Percentiles rank a stretch among this genome's conserved stretches.
These are phyloP conservation scores for Drosophila falleni DNA, from an alignment of 2,888 invertebrate genomes.

Conservation along the genomic window DNA sequence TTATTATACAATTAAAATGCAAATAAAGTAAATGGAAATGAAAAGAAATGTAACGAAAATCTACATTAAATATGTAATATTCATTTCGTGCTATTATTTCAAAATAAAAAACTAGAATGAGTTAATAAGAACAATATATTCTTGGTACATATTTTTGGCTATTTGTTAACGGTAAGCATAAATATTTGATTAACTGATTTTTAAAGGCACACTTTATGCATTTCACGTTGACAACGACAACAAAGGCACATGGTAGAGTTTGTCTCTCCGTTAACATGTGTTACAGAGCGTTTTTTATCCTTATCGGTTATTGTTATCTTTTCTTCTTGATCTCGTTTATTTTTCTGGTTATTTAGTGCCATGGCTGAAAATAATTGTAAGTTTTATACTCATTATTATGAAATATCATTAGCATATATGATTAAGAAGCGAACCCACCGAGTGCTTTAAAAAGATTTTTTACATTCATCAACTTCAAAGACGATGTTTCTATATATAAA, in stretches of 20 bases:
- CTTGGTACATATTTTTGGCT: neutral
- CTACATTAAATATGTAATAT: slow-evolving; percentile 51
- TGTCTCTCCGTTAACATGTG: too few species aligned
- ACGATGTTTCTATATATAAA: slow-evolving; percentile 46
- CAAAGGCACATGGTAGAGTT: neutral
- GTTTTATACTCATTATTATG: neutral
- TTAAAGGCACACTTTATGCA: too few species aligned
- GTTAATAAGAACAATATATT: slow-evolving; percentile 30
- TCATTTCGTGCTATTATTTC: slow-evolving; percentile 64
- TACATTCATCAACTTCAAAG: slow-evolving; percentile 11
- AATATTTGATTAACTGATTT: too few species aligned
- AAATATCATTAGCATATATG: too few species aligned
- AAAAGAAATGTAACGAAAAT: slow-evolving; percentile 50
- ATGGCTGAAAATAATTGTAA: slow-evolving; percentile 23
- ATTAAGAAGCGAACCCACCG: slow-evolving; percentile 21
- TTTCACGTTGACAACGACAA: neutral
- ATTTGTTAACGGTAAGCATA: neutral
- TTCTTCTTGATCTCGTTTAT: accelerated
- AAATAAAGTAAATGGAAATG: slow-evolving; percentile 39
- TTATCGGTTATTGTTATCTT: neutral
- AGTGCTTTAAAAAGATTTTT: slow-evolving; percentile 28
- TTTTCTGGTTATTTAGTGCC: neutral
- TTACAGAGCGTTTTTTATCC: neutral
- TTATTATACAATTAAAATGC: slow-evolving; percentile 62
- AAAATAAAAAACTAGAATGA: slow-evolving; percentile 72